These are phyloP conservation scores for Argyra leucocephala DNA, from an alignment of 2,888 invertebrate species.

Conservation along the genomic window DNA sequence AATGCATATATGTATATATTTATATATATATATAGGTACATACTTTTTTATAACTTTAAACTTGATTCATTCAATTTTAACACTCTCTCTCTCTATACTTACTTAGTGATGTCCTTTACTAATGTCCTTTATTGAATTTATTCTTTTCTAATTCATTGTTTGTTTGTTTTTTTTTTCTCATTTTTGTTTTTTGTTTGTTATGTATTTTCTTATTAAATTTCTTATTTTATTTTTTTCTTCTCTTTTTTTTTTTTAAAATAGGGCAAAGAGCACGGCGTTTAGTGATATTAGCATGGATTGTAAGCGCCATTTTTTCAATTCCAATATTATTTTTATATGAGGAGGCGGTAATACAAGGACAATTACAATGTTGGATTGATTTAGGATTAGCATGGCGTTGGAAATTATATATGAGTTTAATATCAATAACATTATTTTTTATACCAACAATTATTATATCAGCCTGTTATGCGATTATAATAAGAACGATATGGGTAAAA, in stretches of 20 bases:
- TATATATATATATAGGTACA: no score
- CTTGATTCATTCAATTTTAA: no score
- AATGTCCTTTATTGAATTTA: no score
- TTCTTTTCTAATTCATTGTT: neutral
- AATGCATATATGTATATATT: no score
- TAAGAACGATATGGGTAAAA: conserved; percentile 85
- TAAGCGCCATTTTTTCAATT: conserved; percentile 71
- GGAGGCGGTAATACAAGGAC: conserved; percentile 66
- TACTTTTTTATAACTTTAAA: no score
- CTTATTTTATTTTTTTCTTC: conserved; percentile 15
- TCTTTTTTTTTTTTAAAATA: conserved; percentile 33
- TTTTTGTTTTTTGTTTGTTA: no score
- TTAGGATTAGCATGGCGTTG: conserved; percentile 63
- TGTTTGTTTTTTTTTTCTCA: neutral
- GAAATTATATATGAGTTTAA: conserved; percentile 81
- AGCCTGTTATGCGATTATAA: conserved; percentile 82
- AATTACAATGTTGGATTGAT: conserved; percentile 83
- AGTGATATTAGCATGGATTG: conserved; percentile 70
- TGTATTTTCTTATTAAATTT: no score
- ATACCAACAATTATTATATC: conserved; percentile 80
- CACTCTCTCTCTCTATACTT: no score
- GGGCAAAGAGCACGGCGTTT: conserved; percentile 77
- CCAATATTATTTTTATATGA: conserved; percentile 75
- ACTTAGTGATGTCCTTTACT: no score
- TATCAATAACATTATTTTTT: conserved; percentile 72